Evolutionary conservation across 2,888 invertebrate genomes (phyloP).

Genomic region (Orgyia antiqua): DNA sequence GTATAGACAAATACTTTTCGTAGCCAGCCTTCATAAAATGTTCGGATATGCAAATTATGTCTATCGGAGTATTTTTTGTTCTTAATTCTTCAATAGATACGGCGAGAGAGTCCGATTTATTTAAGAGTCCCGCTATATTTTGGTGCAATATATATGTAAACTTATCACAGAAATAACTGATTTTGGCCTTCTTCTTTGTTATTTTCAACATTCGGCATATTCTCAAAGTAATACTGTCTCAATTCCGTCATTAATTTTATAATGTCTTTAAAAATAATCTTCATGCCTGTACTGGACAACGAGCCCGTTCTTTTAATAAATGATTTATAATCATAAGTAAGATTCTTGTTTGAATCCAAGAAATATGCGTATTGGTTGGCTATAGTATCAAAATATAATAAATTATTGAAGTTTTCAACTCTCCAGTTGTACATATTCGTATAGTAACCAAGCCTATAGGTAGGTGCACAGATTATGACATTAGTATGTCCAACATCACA

Average conservation of each 20-base stretch:
- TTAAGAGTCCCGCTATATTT: constrained; percentile 1
- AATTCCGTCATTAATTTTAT: background rate
- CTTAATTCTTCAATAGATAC: background rate
- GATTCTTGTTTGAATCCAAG: background rate
- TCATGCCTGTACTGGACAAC: background rate
- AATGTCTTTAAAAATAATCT: background rate
- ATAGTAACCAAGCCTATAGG: background rate
- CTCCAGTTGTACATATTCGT: background rate
- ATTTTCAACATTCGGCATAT: background rate
- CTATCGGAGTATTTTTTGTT: background rate
- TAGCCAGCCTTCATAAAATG: background rate
- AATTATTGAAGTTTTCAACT: background rate
- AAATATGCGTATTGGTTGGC: background rate
- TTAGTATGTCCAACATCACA: background rate
- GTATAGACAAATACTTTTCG: background rate
- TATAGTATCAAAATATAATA: background rate
- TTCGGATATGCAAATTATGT: constrained; percentile 1
- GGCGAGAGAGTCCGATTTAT: background rate
- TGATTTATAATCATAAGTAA: background rate
- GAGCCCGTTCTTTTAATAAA: background rate
- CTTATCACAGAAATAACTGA: constrained; percentile 1
- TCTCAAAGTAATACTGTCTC: no score
- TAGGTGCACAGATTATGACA: background rate
- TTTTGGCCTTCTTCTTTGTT: background rate
- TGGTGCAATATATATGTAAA: background rate